Evolutionary conservation across 1,140 invertebrate species (phyloP).

Genomic region (Lasaia peninsularis): DNA sequence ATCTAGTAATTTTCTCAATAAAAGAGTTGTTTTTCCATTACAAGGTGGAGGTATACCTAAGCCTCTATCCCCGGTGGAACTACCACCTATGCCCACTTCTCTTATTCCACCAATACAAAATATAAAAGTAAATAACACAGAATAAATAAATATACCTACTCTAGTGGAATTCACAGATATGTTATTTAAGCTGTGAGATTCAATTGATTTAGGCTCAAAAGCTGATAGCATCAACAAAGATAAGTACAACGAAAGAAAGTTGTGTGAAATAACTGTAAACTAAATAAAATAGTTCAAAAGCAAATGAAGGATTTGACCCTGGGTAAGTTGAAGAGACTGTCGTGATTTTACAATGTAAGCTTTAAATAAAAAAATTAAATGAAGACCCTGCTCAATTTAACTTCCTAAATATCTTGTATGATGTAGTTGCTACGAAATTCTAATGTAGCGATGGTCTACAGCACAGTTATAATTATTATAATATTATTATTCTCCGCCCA

Average conservation of each 20-base stretch:
- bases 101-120: conserved; percentile 26
- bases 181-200: conserved; percentile 49
- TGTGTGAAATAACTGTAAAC: conserved; percentile 73
- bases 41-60: conserved; percentile 36
- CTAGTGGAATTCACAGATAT: conserved; percentile 55
- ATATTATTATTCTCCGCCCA: too few species aligned
- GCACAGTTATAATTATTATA: too few species aligned
- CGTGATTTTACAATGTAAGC: too few species aligned
- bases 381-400: too few species aligned
- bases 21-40: conserved; percentile 76
- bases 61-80: conserved; percentile 27
- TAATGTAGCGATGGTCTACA: too few species aligned
- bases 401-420: too few species aligned
- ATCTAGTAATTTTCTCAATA: conserved; percentile 71
- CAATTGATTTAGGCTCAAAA: conserved; percentile 64
- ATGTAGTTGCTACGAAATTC: too few species aligned
- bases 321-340: conserved; percentile 46
- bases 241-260: conserved; percentile 71
- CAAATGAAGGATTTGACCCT: conserved; percentile 65
- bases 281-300: conserved; percentile 57
- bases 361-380: too few species aligned
- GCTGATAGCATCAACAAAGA: conserved; percentile 66
- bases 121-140: conserved; percentile 16
- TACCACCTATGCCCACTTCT: conserved; percentile 42
- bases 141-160: conserved; percentile 34